phyloP scores from a whole-genome alignment of 1,140 invertebrate genomes.

The Amyelois transitella region DNA sequence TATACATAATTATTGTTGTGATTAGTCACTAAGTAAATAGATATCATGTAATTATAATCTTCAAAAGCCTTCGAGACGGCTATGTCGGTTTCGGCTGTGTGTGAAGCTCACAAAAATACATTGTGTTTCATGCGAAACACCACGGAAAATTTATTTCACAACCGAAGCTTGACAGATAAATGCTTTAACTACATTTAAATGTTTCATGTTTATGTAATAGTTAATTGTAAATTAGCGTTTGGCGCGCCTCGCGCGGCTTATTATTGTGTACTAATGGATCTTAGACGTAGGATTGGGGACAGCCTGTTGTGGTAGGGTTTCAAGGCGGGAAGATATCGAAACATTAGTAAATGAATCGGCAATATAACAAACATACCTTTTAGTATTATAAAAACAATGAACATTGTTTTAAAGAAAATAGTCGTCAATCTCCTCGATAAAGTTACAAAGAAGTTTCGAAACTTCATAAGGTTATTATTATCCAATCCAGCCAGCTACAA shows the following conservation, averaged over 20 bases:
- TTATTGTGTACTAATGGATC: constrained; percentile 31
- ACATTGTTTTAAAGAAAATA: too few species aligned
- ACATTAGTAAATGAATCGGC: background rate
- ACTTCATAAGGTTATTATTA: background rate
- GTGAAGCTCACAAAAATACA: background rate
- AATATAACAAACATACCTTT: background rate
- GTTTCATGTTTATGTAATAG: constrained; percentile 56
- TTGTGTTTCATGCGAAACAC: background rate
- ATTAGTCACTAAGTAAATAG: constrained; percentile 53
- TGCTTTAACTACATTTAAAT: constrained; percentile 72
- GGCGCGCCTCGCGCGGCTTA: constrained; percentile 29
- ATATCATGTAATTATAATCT: constrained; percentile 39
- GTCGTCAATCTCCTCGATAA: too few species aligned
- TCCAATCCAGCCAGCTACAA: background rate
- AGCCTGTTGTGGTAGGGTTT: constrained; percentile 13
- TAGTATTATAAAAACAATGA: background rate
- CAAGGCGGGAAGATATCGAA: background rate
- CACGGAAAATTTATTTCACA: constrained; percentile 22
- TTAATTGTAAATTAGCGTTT: constrained; percentile 53
- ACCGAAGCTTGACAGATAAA: constrained; percentile 52
- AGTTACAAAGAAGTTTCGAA: background rate
- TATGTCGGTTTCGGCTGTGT: constrained; percentile 42
- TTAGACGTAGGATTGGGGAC: constrained; percentile 22
- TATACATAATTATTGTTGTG: constrained; percentile 57
- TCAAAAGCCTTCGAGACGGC: constrained; percentile 68